These are phyloP conservation scores for Enteromius afrohamiltoni DNA, from an alignment of 2,797 vertebrate genomes.

Conservation along the genomic window DNA sequence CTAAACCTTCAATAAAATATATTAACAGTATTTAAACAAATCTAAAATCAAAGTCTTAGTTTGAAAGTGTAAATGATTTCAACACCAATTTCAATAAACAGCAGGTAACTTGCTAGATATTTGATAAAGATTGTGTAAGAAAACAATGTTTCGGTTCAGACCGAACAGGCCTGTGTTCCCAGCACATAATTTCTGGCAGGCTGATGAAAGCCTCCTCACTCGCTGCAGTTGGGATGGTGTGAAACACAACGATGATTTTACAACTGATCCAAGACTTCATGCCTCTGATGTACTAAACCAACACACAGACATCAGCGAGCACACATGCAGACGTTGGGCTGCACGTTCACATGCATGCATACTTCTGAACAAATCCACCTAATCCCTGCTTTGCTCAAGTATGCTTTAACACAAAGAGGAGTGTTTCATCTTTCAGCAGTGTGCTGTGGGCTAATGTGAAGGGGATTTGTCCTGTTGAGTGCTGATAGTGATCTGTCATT, in stretches of 20 bases:
- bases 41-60: background rate
- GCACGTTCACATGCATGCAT: background rate
- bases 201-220: constrained; percentile 27
- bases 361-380: background rate
- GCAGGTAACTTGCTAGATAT: background rate
- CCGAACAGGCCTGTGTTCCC: background rate
- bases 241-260: constrained; percentile 28
- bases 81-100: background rate
- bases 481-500: constrained; percentile 12
- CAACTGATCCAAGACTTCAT: constrained; percentile 29
- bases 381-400: constrained; percentile 6
- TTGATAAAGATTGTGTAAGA: background rate
- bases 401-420: constrained; percentile 4
- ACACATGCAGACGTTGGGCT: background rate
- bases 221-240: constrained; percentile 26
- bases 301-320: background rate
- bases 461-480: constrained; percentile 18
- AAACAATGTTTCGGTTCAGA: background rate
- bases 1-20: background rate
- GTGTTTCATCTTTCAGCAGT: constrained; percentile 11
- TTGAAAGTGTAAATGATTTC: background rate
- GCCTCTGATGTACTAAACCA: constrained; percentile 36
- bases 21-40: background rate
- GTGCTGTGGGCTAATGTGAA: constrained; percentile 6
- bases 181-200: constrained; percentile 15